These are phyloP conservation scores for Valencia hispanica DNA, from an alignment of 2,797 vertebrate genomes.

Conservation along the genomic window DNA sequence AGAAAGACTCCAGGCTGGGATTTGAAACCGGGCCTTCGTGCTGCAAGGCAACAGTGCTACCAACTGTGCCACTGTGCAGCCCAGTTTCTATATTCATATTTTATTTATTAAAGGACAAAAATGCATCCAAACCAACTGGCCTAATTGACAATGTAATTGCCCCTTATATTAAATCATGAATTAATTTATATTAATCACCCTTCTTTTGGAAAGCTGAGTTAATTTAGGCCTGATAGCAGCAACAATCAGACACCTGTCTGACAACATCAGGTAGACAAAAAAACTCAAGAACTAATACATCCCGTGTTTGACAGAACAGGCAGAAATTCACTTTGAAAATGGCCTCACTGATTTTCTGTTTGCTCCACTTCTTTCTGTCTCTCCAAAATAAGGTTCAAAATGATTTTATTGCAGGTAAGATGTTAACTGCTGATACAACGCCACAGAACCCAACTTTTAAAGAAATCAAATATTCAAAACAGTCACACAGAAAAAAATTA, in stretches of 20 bases:
- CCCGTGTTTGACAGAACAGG: not conserved
- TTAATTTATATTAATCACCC: too few relatives aligned
- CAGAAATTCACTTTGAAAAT: not conserved
- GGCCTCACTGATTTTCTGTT: not conserved
- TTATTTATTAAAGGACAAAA: too few relatives aligned
- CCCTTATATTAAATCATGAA: not conserved
- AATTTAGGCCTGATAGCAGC: too few relatives aligned
- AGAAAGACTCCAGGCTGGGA: too few relatives aligned
- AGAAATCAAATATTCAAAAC: not conserved
- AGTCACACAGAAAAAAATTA: not conserved
- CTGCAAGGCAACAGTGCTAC: too few relatives aligned
- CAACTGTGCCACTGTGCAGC: too few relatives aligned
- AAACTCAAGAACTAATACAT: too few relatives aligned
- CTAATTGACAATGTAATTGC: not conserved
- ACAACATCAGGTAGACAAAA: too few relatives aligned
- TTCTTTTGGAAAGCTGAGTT: too few relatives aligned
- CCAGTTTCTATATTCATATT: too few relatives aligned
- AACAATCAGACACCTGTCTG: too few relatives aligned
- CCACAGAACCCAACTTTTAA: not conserved
- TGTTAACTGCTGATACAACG: not conserved
- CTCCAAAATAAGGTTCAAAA: not conserved
- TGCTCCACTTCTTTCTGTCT: not conserved
- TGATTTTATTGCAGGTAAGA: not conserved
- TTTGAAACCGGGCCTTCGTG: too few relatives aligned
- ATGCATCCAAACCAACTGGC: not conserved